Evolutionary conservation across 2,113 vertebrate species (phyloP), one percentile per base, ranked within the genome.

Genomic region (Leiothrix lutea): DNA sequence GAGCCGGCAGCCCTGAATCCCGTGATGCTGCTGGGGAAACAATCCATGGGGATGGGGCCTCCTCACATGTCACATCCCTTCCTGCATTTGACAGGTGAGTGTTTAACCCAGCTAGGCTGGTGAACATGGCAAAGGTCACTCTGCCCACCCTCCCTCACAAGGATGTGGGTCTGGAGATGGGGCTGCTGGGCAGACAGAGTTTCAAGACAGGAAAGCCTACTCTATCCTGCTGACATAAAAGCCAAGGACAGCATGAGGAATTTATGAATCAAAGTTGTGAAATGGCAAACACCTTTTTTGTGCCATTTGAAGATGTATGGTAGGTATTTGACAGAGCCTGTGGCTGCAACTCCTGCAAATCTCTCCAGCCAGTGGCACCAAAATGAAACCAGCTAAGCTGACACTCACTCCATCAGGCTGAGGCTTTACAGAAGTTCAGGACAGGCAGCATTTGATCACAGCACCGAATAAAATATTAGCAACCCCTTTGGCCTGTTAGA

Each of bases 11-110:
- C 82, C 62, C 73, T 36, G 26, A 48, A 72, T 72, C 77, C 70
- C 11, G 1, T 5, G 9, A 62, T 90, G 82, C 65, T 1, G 1
- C 57, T 2, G 19, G 65, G 65, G 48, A 78, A 90, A 67, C 33
- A 75, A 45, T 66, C 56, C 5, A 12, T 11, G 29, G 47, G 42
- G 20, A 18, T 26, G n/a, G 14, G 51, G 45, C 57, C 45, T 90
- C n/a, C 24, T 87, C 35, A 17, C 1, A 0, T 31, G 29, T 58
- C 50, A 22, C 2, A 1, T 60, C 36, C 33, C 23, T 24, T 22
- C 48, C 51, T 78, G n/a, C 47, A 11, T 69, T 35, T 83, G 54
- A 11, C 25, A 75, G 65, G 62, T 85, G 66, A 36, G 45, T 44
- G 15, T 94, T 90, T 88, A 45, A 45, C 20, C 10, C 53, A 44